Evolutionary conservation across 1,140 invertebrate species (phyloP).

Genomic region (Geopemphigus sp.): DNA sequence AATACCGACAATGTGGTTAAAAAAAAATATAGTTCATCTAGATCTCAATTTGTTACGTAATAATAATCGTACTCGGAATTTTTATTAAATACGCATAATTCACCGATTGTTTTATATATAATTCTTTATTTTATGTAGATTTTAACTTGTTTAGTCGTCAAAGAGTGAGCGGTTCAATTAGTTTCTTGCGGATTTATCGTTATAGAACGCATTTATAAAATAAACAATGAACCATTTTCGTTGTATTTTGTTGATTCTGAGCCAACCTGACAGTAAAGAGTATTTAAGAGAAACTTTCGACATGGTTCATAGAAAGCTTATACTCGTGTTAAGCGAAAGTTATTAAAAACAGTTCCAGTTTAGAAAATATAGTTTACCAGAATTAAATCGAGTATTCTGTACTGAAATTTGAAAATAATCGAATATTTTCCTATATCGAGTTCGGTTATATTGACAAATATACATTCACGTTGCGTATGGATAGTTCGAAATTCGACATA

Average conservation of each 20-base stretch:
- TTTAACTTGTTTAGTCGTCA: background rate
- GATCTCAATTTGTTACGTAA: background rate
- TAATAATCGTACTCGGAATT: slow-evolving; percentile 1
- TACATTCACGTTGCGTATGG: too few species aligned
- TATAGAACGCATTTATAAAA: slow-evolving; percentile 25
- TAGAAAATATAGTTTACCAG: too few species aligned
- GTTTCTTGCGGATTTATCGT: slow-evolving; percentile 23
- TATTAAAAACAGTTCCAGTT: background rate
- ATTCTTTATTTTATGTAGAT: slow-evolving; percentile 28
- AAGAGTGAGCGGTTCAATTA: slow-evolving; percentile 26
- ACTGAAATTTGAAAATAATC: too few species aligned
- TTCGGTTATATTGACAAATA: too few species aligned
- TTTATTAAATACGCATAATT: background rate
- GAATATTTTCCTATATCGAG: too few species aligned
- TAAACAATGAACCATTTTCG: slow-evolving; percentile 18
- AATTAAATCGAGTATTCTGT: too few species aligned
- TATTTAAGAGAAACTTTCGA: background rate
- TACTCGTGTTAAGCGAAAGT: too few species aligned
- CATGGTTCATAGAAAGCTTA: too few species aligned
- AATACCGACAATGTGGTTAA: too few species aligned
- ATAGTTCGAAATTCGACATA: too few species aligned
- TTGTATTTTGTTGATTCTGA: slow-evolving; percentile 18
- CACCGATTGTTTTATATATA: background rate
- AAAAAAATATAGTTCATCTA: background rate
- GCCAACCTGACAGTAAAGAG: slow-evolving; percentile 12